phyloP scores from a whole-genome alignment of 2,888 invertebrate genomes.

The Saturnia pavonia region DNA sequence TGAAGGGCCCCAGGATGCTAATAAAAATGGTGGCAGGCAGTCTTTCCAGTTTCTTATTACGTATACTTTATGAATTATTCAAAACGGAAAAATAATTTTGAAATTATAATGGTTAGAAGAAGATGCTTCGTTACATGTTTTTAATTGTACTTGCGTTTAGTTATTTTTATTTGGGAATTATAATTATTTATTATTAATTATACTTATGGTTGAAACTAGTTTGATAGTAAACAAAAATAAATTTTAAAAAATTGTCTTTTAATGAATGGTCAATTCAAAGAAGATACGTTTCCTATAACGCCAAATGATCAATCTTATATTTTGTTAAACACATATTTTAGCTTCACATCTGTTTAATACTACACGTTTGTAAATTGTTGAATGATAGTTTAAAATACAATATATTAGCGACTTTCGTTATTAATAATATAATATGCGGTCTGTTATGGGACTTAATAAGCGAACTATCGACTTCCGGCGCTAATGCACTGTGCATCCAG shows the following conservation, averaged over 20 bases:
- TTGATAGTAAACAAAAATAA: background rate
- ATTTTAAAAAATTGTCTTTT: background rate
- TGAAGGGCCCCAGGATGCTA: slow-evolving; percentile 17
- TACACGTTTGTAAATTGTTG: no score
- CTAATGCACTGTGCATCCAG: no score
- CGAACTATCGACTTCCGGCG: no score
- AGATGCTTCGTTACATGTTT: background rate
- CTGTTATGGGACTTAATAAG: no score
- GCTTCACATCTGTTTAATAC: no score
- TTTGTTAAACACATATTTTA: no score
- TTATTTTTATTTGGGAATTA: background rate
- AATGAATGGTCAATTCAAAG: background rate
- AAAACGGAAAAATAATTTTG: slow-evolving; percentile 32
- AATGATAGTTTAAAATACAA: no score
- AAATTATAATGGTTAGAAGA: slow-evolving; percentile 27
- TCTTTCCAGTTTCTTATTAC: slow-evolving; percentile 25
- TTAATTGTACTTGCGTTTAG: background rate
- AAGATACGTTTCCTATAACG: no score
- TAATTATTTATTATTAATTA: no score
- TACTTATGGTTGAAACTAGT: background rate
- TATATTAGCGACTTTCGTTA: no score
- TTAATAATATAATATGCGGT: no score
- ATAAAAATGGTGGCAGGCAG: slow-evolving; percentile 18
- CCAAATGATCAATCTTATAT: no score
- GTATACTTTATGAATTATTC: slow-evolving; percentile 37